Conservation (phyloP, 92 coral and sea anemone genomes). For the Parazoanthus darwini region DNA sequence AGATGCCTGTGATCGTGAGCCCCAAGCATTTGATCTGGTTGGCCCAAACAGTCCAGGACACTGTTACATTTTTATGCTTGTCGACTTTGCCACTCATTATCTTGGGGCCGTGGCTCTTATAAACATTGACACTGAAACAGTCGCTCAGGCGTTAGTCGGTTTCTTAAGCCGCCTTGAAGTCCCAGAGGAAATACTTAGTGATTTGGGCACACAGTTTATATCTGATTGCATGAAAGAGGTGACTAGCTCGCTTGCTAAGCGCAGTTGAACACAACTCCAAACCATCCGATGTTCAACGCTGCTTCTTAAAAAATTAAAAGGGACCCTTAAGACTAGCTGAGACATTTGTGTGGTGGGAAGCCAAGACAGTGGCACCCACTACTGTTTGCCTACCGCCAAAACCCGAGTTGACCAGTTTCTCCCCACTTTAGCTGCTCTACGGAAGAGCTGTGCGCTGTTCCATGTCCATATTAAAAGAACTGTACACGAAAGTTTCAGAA, state of each 20-base stretch:
- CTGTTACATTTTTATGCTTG: constrained; percentile 26
- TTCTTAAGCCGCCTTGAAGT: constrained; percentile 23
- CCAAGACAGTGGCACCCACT: constrained; percentile 50
- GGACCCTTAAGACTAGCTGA: constrained; percentile 48
- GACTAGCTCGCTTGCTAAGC: constrained; percentile 34
- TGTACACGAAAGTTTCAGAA: constrained; percentile 38
- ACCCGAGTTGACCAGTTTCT: constrained; percentile 55
- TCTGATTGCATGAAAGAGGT: constrained; percentile 60
- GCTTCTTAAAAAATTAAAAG: constrained; percentile 51
- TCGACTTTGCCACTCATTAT: constrained; percentile 42
- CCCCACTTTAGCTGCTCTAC: constrained; percentile 54
- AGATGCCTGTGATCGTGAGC: constrained; percentile 74
- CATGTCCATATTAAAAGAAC: constrained; percentile 39
- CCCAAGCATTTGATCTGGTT: constrained; percentile 53
- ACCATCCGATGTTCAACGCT: constrained; percentile 57
- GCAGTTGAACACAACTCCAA: constrained; percentile 45
- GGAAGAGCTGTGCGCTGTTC: constrained; percentile 54
- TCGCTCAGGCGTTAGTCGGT: constrained; percentile 46
- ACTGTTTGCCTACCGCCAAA: constrained; percentile 57
- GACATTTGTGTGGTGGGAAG: constrained; percentile 32
- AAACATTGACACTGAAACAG: constrained; percentile 41
- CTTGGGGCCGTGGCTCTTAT: constrained; percentile 22
- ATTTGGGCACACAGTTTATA: constrained; percentile 56
- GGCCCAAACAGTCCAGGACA: constrained; percentile 45
- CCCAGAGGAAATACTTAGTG: constrained; percentile 60